Conservation (phyloP, 2,113 vertebrate genomes). For the Rousettus leschenaultii region DNA sequence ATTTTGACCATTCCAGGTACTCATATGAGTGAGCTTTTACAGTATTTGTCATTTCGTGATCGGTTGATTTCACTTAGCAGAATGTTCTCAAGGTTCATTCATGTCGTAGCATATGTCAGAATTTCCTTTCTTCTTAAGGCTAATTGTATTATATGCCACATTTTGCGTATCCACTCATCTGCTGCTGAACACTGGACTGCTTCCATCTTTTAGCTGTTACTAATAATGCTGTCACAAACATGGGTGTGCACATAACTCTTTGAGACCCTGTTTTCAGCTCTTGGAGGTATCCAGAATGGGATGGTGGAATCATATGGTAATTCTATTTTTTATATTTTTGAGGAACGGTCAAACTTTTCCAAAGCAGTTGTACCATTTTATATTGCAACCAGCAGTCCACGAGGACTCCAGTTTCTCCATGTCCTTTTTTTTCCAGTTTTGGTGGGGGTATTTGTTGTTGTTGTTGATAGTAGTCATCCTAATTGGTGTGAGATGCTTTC, state of each 20-base stretch:
- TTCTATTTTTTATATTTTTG: background rate
- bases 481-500: too few species aligned
- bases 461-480: background rate
- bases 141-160: background rate
- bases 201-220: background rate
- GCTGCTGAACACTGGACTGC: background rate
- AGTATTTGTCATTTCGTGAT: background rate
- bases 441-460: background rate
- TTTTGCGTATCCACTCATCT: background rate
- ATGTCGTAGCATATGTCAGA: background rate
- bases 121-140: background rate
- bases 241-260: background rate
- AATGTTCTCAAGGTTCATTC: background rate
- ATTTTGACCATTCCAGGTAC: background rate
- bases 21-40: background rate
- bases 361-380: background rate
- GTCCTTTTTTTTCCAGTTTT: background rate
- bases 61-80: background rate
- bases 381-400: background rate
- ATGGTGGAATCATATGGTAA: background rate
- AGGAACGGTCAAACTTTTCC: background rate
- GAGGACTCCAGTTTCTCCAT: background rate
- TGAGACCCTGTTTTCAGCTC: background rate
- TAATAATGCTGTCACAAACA: background rate
- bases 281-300: background rate